A percentile compares a stretch with the other conserved stretches of the same genome.
Evolutionary conservation across 2,797 vertebrate genomes (phyloP).

Genomic region (Syndactyla subalaris): DNA sequence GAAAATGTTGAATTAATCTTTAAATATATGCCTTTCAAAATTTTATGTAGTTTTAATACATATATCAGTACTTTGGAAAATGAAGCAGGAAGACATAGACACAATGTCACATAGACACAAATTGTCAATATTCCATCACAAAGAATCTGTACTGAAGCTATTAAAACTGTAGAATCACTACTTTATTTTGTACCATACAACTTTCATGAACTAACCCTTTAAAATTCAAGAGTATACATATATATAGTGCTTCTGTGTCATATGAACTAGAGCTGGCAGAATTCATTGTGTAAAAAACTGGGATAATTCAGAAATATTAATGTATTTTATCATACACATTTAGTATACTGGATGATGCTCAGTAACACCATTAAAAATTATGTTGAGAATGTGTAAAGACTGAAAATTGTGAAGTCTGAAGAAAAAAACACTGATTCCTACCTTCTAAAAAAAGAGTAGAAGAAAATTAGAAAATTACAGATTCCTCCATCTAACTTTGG

Average conservation of each 20-base stretch:
- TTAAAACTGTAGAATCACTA: not conserved
- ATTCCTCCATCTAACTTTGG: not conserved
- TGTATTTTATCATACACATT: not conserved
- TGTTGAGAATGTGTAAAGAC: not conserved
- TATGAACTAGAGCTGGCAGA: not conserved
- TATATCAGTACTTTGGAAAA: not conserved
- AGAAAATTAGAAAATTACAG: not conserved
- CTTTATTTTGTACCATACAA: not conserved
- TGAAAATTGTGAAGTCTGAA: not conserved
- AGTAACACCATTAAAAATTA: not conserved
- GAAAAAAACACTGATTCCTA: not conserved
- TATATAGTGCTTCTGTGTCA: constrained; percentile 13
- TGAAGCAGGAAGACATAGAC: not conserved
- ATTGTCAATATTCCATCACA: not conserved
- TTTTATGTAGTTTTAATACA: not conserved
- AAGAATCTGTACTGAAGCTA: not conserved
- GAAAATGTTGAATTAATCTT: not conserved
- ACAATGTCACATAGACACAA: not conserved
- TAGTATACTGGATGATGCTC: not conserved
- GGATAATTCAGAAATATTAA: not conserved
- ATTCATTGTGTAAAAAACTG: not conserved
- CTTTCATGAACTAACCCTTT: not conserved
- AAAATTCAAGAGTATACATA: not conserved
- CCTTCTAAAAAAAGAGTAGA: not conserved
- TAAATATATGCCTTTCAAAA: not conserved